Base-by-base conservation (phyloP, 2,888 invertebrate species). In the Nephrocerus scutellatus region DNA sequence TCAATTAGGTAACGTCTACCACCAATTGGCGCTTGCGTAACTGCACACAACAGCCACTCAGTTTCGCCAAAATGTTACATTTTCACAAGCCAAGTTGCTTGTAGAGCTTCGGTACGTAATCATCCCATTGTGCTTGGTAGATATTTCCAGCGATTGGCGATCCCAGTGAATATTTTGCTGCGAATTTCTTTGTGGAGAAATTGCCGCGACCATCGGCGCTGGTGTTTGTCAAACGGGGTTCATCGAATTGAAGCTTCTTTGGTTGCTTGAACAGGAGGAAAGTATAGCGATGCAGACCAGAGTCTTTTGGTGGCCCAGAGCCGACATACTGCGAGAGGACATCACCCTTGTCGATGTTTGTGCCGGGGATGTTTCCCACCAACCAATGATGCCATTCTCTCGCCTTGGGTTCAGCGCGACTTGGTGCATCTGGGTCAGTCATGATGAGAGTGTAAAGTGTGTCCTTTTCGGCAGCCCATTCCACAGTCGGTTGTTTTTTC, bases 311-410 rank as follows among this genome's bases (percentile, higher is more conserved):
- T 2, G 93, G 90, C 9, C 88, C 91, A 6, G 90, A 79, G 25
- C 92, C 91, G 24, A 86, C 69, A 67, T 90, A 95, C 18, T 78
- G 80, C 3, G 82, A 77, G 0, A 92, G 70, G 2, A 75, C 76
- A 41, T 89, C 84, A 10, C 92, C 93, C 7, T 75, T 71, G 0
- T 63, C 59, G 4, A 92, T 59, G 45, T 82, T 71, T 47, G 61
- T 69, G n/a, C 84, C 90, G 12, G 84, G 85, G 51, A 95, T 83
- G 59, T 92, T 92, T 18, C 77, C 84, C 2, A 93, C 84, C n/a
- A 91, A 68, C 92, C 92, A 93, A 63, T 93, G 92, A 59, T 84
- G 84, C 83, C 84, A 91, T 66, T 93, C 92, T 21, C 91, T 76
- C 62, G 75, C 80, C 49, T 72, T 83, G 0, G 90, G 91, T 8